A percentile compares a stretch with the other conserved stretches of the same genome.
phyloP scores from a whole-genome alignment of 1,140 invertebrate genomes.

The Aphaenogaster floridana region DNA sequence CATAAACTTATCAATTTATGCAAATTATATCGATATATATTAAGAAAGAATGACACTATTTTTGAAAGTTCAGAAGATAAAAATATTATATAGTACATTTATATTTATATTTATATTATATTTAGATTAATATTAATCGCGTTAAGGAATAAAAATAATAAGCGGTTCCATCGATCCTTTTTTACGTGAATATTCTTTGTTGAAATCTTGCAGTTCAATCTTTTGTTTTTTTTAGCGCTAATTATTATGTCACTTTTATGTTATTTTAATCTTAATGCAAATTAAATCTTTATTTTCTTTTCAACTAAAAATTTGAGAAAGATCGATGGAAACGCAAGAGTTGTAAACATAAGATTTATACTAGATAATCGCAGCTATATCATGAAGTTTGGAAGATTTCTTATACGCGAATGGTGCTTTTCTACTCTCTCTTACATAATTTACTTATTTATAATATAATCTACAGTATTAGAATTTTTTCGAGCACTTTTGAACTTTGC shows the following conservation, averaged over 20 bases:
- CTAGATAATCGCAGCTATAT: slow-evolving; percentile 9
- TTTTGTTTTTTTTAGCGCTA: background rate
- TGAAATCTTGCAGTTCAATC: background rate
- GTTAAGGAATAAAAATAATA: slow-evolving; percentile 9
- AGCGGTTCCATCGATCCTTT: slow-evolving; percentile 13
- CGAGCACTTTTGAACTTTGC: slow-evolving; percentile 23
- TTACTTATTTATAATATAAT: slow-evolving; percentile 46
- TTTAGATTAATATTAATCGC: slow-evolving; percentile 14
- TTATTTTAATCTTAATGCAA: background rate
- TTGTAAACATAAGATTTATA: slow-evolving; percentile 32
- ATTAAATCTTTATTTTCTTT: background rate
- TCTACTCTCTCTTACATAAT: slow-evolving; percentile 15
- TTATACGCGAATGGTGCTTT: background rate
- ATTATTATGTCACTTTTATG: background rate
- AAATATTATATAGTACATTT: slow-evolving; percentile 1
- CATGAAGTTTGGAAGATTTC: background rate
- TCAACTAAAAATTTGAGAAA: background rate
- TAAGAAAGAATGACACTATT: background rate
- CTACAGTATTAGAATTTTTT: slow-evolving; percentile 49
- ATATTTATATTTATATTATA: slow-evolving; percentile 17
- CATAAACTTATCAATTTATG: background rate
- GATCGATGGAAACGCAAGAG: background rate
- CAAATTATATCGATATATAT: slow-evolving; percentile 13
- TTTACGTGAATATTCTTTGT: background rate
- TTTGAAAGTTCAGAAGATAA: slow-evolving; percentile 1